phyloP scores from a whole-genome alignment of 2,888 invertebrate species.

The Macrosiphum euphorbiae region DNA sequence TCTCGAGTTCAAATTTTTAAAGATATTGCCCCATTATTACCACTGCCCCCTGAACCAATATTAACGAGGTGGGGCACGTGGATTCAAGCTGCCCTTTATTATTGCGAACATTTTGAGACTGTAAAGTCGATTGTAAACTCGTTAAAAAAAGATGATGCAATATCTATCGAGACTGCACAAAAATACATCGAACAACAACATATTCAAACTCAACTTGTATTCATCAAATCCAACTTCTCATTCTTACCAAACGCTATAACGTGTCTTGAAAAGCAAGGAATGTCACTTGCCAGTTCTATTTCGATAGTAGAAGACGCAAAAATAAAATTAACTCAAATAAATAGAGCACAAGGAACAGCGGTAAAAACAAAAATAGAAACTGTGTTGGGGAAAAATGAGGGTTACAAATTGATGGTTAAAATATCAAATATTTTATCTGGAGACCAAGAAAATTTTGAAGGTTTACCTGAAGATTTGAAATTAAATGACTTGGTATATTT shows the following conservation, averaged over 20 bases:
- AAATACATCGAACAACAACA: neutral
- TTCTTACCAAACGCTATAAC: constrained; percentile 39
- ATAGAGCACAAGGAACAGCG: neutral
- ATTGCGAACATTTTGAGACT: constrained; percentile 9
- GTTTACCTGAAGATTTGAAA: neutral
- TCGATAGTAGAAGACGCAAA: constrained; percentile 24
- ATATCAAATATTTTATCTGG: constrained; percentile 1
- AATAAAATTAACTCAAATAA: neutral
- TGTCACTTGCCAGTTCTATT: constrained; percentile 13
- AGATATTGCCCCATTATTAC: constrained; percentile 1
- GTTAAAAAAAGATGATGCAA: constrained; percentile 3
- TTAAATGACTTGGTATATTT: constrained; percentile 18
- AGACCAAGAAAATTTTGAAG: neutral
- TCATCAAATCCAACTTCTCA: constrained; percentile 33
- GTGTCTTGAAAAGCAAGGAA: constrained; percentile 28
- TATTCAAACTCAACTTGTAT: constrained; percentile 47
- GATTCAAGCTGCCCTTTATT: neutral
- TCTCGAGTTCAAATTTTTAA: neutral
- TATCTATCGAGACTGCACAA: neutral
- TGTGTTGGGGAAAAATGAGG: neutral
- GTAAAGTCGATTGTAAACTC: constrained; percentile 18
- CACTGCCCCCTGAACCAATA: no score
- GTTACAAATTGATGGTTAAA: constrained; percentile 11
- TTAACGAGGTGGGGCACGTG: no score
- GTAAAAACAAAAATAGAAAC: neutral